Base-by-base conservation (phyloP, 2,113 vertebrate species). In the Crotalus tigris region DNA sequence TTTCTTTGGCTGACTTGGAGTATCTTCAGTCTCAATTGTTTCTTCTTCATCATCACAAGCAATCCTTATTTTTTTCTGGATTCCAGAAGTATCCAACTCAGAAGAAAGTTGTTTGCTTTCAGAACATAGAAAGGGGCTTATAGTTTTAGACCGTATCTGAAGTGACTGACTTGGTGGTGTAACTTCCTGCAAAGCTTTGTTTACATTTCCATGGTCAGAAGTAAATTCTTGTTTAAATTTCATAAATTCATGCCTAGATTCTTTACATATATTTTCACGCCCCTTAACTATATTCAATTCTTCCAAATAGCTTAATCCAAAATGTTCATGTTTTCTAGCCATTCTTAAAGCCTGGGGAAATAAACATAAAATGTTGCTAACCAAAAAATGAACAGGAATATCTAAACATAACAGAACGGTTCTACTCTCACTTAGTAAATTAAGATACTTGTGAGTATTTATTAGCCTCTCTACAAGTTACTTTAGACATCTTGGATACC, bases 211-310 rank as follows among this genome's bases (percentile, higher is more conserved):
- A 90, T 53, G 53, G 89, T 44, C 44, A 92, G 81, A 57, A 51
- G 89, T 94, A 93, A 93, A 9, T 59, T 88, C 91, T 95, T 96
- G 81, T 95, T 97, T 96, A 91, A 97, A 94, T 59, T n/a, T 92
- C 55, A 96, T 92, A 90, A 93, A 96, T 69, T 97, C 95, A 87
- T 91, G 93, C 93, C 92, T 97, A 90, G 95, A 95, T 33, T 96
- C 92, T 91, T 92, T 21, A 2, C 95, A 94, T 75, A 96, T 1
- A 91, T 95, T 96, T 91, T 97, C 96, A 17, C 93, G 69, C 69
- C 97, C 96, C 90, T 96, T 97, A 91, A 97, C 94, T 24, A 95
- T 49, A 94, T 88, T 96, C 29, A 95, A 3, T 94, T 98, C 96
- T 93, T 97, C 97, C 87, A 93, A 92, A 91, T 87, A 92, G 91